Evolutionary conservation across 2,797 vertebrate species (phyloP).

Genomic region (Tinamus major): DNA sequence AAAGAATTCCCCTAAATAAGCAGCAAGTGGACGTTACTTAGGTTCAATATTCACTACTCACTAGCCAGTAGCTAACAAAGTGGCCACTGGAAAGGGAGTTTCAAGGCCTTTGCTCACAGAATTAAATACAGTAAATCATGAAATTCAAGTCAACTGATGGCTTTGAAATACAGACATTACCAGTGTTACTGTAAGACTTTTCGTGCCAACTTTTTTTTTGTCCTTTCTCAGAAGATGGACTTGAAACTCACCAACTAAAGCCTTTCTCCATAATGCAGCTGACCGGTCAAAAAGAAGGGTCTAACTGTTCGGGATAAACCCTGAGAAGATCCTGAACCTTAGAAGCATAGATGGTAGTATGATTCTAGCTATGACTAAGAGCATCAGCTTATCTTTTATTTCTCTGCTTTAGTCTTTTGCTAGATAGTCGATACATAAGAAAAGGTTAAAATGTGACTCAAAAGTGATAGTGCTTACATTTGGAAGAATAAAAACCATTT

Average conservation of each 20-base stretch:
- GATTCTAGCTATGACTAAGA: background rate
- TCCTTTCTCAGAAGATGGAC: background rate
- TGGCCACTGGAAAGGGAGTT: background rate
- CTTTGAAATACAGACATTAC: background rate
- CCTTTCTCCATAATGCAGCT: background rate
- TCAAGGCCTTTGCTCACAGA: background rate
- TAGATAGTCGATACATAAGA: background rate
- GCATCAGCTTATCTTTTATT: background rate
- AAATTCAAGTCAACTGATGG: background rate
- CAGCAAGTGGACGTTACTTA: background rate
- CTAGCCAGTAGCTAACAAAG: background rate
- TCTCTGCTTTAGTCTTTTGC: background rate
- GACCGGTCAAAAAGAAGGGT: background rate
- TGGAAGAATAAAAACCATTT: background rate
- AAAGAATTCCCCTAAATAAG: background rate
- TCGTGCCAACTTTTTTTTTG: background rate
- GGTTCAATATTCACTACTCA: background rate
- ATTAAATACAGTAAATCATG: accelerated
- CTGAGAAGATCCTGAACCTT: background rate
- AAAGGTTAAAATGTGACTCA: background rate
- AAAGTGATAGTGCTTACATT: background rate
- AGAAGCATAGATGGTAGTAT: background rate
- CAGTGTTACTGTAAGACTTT: background rate
- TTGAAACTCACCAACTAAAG: background rate
- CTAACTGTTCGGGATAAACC: background rate